These are phyloP conservation scores for Leptoclinus maculatus DNA, from an alignment of 2,797 vertebrate genomes.

Conservation along the genomic window DNA sequence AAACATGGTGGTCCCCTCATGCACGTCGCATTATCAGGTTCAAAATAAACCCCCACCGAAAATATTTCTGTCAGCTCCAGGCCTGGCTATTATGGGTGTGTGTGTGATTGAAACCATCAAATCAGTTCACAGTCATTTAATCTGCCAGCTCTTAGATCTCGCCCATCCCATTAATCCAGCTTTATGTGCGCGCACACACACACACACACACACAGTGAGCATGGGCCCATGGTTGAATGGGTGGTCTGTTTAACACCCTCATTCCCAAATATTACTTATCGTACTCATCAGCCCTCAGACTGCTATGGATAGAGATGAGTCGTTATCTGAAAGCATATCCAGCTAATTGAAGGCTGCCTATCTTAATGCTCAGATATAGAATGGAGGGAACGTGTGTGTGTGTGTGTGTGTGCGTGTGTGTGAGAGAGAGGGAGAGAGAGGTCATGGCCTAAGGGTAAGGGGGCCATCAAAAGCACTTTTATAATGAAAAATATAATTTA, in stretches of 20 bases:
- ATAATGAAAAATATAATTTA: conserved; percentile 53
- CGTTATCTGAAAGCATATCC: conserved; percentile 66
- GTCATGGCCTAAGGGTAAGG: conserved; percentile 46
- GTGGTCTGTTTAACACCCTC: conserved; percentile 65
- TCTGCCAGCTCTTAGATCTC: conserved; percentile 74
- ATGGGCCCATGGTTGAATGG: conserved; percentile 38
- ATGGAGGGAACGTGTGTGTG: conserved; percentile 13
- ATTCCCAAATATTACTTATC: conserved; percentile 60
- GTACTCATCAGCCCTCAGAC: conserved; percentile 52
- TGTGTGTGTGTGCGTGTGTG: conserved; percentile 3
- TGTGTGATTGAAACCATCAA: conserved; percentile 68
- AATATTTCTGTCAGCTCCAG: conserved; percentile 50
- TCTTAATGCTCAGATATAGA: conserved; percentile 58
- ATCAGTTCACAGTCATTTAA: conserved; percentile 80
- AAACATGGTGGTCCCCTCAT: conserved; percentile 32
- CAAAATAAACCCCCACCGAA: conserved; percentile 36
- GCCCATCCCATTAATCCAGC: conserved; percentile 76
- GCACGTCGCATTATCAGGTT: conserved; percentile 53
- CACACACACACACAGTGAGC: conserved; percentile 2
- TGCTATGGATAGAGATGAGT: conserved; percentile 50
- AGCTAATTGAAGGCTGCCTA: conserved; percentile 76
- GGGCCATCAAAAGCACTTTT: conserved; percentile 51
- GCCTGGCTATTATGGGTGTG: conserved; percentile 31
- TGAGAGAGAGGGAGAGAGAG: conserved; percentile 1
- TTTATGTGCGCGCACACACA: conserved; percentile 57